phyloP scores from a whole-genome alignment of 2,113 vertebrate genomes.

The Sphyrna mokarran region DNA sequence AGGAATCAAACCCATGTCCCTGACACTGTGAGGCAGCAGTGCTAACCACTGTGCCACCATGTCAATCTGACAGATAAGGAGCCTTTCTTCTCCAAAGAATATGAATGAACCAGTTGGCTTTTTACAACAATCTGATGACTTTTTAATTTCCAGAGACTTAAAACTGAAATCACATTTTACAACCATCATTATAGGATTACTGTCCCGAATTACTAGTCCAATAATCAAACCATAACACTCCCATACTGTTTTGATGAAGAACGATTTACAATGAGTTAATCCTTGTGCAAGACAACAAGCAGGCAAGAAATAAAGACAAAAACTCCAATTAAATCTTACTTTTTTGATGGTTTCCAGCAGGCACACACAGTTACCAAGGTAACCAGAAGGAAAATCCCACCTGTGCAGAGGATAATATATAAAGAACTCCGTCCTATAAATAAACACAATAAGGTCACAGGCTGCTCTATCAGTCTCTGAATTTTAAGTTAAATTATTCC shows the following conservation, averaged over 20 bases:
- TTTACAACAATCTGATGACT: background rate
- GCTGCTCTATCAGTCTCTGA: background rate
- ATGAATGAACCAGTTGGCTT: background rate
- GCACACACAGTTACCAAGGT: slow-evolving; percentile 95
- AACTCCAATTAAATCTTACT: slow-evolving; percentile 53
- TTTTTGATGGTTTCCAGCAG: slow-evolving; percentile 95
- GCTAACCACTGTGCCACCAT: no score
- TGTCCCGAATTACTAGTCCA: background rate
- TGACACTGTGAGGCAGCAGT: no score
- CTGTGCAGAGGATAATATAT: slow-evolving; percentile 94
- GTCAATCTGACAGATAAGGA: background rate
- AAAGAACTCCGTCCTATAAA: slow-evolving; percentile 83
- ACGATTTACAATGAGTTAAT: background rate
- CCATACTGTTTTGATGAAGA: background rate
- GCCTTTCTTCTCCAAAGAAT: background rate
- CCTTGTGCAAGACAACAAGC: background rate
- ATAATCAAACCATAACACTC: background rate
- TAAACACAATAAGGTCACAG: background rate
- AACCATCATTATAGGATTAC: background rate
- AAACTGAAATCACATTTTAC: background rate
- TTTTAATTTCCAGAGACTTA: background rate
- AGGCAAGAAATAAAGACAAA: background rate
- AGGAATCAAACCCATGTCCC: no score
- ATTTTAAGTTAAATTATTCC: background rate
- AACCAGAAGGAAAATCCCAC: slow-evolving; percentile 91